Conservation (phyloP, 1,140 invertebrate species). For the Manduca sexta region DNA sequence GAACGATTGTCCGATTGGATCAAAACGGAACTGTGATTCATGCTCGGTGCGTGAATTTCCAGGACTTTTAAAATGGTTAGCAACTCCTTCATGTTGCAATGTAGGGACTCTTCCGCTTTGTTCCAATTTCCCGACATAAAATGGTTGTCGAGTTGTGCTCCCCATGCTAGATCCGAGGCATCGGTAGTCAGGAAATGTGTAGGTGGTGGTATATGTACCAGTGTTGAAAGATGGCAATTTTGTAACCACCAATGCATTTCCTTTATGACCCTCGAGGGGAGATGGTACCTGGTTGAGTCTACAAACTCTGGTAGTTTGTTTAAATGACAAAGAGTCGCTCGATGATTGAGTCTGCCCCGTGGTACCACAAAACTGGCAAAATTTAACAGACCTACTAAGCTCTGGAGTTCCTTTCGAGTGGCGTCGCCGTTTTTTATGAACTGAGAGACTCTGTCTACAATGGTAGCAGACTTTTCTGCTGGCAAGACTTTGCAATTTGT, state of each 20-base stretch:
- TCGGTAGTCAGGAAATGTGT: constrained; percentile 30
- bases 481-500: constrained; percentile 23
- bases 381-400: too few relatives aligned
- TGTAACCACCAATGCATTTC: constrained; percentile 12
- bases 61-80: constrained; percentile 29
- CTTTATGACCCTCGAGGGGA: background rate
- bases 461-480: constrained; percentile 19
- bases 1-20: constrained; percentile 47
- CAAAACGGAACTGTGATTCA: constrained; percentile 14
- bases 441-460: too few relatives aligned
- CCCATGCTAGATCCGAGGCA: too few relatives aligned
- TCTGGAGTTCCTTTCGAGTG: too few relatives aligned
- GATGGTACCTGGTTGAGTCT: too few relatives aligned
- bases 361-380: too few relatives aligned
- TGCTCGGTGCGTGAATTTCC: constrained; percentile 6
- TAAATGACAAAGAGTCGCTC: too few relatives aligned
- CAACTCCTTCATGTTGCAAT: constrained; percentile 40
- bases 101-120: constrained; percentile 24
- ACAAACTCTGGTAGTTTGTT: too few relatives aligned
- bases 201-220: constrained; percentile 13
- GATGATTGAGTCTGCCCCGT: too few relatives aligned
- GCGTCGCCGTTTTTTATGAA: too few relatives aligned
- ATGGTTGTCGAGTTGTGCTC: too few relatives aligned
- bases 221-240: constrained; percentile 10
- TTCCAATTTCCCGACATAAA: too few relatives aligned